Evolutionary conservation across 2,797 vertebrate genomes (phyloP).

Genomic region (Trematomus bernacchii): DNA sequence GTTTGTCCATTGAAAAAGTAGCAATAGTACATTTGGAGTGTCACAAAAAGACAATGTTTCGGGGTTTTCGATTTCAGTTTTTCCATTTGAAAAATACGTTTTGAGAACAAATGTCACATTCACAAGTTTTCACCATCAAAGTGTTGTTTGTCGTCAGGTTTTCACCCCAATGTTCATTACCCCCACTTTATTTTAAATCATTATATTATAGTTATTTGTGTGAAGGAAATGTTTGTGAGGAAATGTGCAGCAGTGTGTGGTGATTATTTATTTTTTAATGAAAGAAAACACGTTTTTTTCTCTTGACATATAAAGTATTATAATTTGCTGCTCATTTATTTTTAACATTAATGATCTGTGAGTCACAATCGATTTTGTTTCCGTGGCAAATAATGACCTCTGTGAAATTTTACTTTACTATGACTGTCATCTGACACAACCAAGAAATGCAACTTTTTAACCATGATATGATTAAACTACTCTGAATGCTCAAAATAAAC

Average conservation of each 20-base stretch:
- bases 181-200: background rate
- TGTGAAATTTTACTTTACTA: background rate
- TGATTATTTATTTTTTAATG: background rate
- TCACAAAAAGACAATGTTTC: background rate
- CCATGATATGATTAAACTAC: background rate
- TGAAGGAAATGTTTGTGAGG: background rate
- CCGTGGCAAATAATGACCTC: background rate
- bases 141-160: background rate
- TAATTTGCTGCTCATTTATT: constrained; percentile 15
- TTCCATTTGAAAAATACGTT: constrained; percentile 6
- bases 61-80: background rate
- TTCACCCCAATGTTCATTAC: background rate
- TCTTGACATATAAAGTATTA: background rate
- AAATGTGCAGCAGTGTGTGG: constrained; percentile 5
- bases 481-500: background rate
- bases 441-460: constrained; percentile 3
- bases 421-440: constrained; percentile 1
- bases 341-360: background rate
- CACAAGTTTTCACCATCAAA: background rate
- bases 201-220: background rate
- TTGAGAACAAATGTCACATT: background rate
- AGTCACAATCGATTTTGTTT: constrained; percentile 2
- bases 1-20: constrained; percentile 7
- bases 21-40: background rate
- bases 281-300: constrained; percentile 6